Base-by-base conservation (phyloP, 2,113 vertebrate genomes). In the Arothron firmamentum region DNA sequence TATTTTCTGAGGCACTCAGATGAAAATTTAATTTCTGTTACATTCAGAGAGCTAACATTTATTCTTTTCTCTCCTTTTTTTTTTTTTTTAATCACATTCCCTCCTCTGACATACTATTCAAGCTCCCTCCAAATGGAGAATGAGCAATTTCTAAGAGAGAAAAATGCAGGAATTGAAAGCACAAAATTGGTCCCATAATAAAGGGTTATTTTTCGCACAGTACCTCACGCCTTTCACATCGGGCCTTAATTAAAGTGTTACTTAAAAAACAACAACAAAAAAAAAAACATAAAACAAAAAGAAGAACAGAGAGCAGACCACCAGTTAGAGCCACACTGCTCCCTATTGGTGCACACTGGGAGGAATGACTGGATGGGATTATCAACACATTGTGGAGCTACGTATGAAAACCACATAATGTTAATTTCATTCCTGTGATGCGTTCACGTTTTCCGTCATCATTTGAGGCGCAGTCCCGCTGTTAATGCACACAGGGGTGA, bases 281-380 rank as follows among this genome's bases (percentile, higher is more conserved):
- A 18, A 10, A 34, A 10, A n/a, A 34, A 59, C 63, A 7, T 14
- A 19, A 53, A 8, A 31, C 42, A 51, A 15, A 21, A 21, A 20
- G 7, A 18, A 41, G 41, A 57, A 43, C 6, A 53, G 60, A 52
- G 58, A 55, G 10, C 19, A 34, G n/a, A 75, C 17, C 55, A 53
- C 34, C 46, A 15, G 62, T 42, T 1, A 34, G 62, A 21, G 6
- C 42, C 60, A 68, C 72, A 63, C 73, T 72, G 50, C 79, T 80
- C 67, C 70, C 83, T 75, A 45, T 47, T 56, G 85, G 75, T 21
- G 8, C 12, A 31, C 2, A 15, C 16, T 0, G 17, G 14, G 7
- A 52, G 0, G 1, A 18, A 16, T 11, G 2, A 23, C 18, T 2
- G 9, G 25, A 21, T 16, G 51, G 28, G 58, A 58, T n/a, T 42